Conservation (phyloP, 1,140 invertebrate genomes). For the Bombus waltoni region DNA sequence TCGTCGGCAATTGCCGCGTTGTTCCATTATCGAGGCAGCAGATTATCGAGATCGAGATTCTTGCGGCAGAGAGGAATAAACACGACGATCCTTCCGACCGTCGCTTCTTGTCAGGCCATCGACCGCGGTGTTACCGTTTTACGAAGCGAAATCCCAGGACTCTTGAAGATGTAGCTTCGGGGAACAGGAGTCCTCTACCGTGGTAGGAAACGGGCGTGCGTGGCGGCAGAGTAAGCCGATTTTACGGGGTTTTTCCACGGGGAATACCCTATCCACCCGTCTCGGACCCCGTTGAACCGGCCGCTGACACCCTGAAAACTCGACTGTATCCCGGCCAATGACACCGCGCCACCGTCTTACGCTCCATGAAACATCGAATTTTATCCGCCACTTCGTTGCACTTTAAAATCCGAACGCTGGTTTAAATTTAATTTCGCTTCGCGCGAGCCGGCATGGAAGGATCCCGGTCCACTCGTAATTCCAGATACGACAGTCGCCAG, state of each 20-base stretch:
- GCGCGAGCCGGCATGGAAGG: constrained; percentile 10
- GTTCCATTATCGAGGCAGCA: constrained; percentile 43
- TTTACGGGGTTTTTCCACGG: constrained; percentile 67
- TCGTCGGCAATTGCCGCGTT: constrained; percentile 18
- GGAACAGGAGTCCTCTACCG: background rate
- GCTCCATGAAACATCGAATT: constrained; percentile 55
- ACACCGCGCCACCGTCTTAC: constrained; percentile 39
- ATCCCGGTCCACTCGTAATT: constrained; percentile 24
- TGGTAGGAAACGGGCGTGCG: background rate
- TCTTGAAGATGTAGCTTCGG: constrained; percentile 6
- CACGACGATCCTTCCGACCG: background rate
- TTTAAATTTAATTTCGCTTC: constrained; percentile 51
- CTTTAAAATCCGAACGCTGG: constrained; percentile 41
- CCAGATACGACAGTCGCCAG: background rate
- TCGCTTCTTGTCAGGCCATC: constrained; percentile 13
- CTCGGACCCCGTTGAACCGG: constrained; percentile 45
- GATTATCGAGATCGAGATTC: constrained; percentile 52
- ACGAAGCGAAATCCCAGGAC: constrained; percentile 58
- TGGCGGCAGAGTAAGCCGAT: constrained; percentile 70
- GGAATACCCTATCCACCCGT: constrained; percentile 41
- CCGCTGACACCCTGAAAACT: constrained; percentile 67
- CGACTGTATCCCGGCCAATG: constrained; percentile 33
- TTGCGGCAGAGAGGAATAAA: constrained; percentile 12
- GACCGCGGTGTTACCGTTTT: constrained; percentile 52
- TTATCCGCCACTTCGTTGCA: constrained; percentile 41